phyloP scores from a whole-genome alignment of 2,797 vertebrate species.

The Petrocephalus sullivani region DNA sequence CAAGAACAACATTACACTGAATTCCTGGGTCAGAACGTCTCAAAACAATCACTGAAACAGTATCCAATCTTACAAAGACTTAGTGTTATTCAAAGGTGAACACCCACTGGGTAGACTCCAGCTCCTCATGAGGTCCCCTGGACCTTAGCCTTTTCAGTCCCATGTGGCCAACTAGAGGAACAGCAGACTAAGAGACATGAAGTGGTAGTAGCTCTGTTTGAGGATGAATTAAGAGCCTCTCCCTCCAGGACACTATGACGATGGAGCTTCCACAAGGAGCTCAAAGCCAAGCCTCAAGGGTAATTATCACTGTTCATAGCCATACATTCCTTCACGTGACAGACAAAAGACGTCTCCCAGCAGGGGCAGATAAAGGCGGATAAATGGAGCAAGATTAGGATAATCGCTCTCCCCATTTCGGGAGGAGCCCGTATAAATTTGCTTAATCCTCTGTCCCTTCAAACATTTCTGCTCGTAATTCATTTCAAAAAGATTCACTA shows the following conservation, averaged over 20 bases:
- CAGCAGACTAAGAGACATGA: background rate
- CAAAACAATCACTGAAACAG: background rate
- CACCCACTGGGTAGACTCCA: background rate
- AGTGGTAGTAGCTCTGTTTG: conserved; percentile 4
- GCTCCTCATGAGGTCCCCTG: background rate
- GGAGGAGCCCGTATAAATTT: conserved; percentile 12
- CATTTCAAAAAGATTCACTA: background rate
- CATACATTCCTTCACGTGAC: conserved; percentile 47
- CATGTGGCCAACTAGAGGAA: background rate
- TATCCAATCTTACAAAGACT: background rate
- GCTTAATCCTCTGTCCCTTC: conserved; percentile 19
- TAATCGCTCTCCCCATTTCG: conserved; percentile 17
- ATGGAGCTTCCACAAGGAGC: background rate
- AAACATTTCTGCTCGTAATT: background rate
- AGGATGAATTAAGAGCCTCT: conserved; percentile 6
- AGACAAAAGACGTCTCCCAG: conserved; percentile 53
- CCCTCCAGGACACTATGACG: background rate
- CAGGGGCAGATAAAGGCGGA: conserved; percentile 41
- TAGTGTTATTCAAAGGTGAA: background rate
- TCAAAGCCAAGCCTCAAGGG: background rate
- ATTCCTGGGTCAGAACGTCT: background rate
- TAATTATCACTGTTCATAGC: conserved; percentile 48
- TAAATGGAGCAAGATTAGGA: conserved; percentile 17
- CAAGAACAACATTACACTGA: background rate
- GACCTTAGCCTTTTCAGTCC: background rate